A percentile compares a stretch with the other conserved stretches of the same genome.
These are phyloP conservation scores for Oryctes rhinoceros DNA, from an alignment of 1,140 invertebrate species.

Conservation along the genomic window DNA sequence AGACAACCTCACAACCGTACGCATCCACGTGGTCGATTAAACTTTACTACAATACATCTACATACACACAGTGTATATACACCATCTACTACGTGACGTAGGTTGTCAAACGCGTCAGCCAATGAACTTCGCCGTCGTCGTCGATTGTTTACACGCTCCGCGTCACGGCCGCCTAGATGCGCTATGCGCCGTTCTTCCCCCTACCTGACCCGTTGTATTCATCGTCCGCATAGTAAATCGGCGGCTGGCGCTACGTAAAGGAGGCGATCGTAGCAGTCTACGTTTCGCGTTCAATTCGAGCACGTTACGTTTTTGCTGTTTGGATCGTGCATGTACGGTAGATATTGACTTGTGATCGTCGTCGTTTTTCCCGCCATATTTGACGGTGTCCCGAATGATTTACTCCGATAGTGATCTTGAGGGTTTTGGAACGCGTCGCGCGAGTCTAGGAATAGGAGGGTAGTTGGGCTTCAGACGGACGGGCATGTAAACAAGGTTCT, in stretches of 20 bases:
- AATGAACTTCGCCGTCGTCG: slow-evolving; percentile 14
- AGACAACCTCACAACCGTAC: background rate
- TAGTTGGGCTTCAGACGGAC: no score
- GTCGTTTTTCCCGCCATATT: slow-evolving; percentile 20
- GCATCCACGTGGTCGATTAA: slow-evolving; percentile 4
- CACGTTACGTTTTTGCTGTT: background rate
- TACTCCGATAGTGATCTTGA: background rate
- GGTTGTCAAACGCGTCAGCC: slow-evolving; percentile 25
- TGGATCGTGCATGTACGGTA: background rate
- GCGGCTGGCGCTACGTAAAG: background rate
- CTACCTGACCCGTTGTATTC: slow-evolving; percentile 15
- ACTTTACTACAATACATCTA: background rate
- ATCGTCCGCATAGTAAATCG: background rate
- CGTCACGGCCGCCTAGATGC: background rate
- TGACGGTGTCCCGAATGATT: background rate
- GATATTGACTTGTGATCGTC: background rate
- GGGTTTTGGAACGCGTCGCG: no score
- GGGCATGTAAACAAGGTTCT: no score
- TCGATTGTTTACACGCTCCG: slow-evolving; percentile 28
- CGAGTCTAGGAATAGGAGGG: no score
- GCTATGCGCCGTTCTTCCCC: background rate
- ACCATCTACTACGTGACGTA: slow-evolving; percentile 23
- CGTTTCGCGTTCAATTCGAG: background rate
- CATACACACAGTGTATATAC: background rate
- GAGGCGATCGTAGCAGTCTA: background rate